phyloP scores from a whole-genome alignment of 2,113 vertebrate species.

The Herpailurus yagouaroundi region DNA sequence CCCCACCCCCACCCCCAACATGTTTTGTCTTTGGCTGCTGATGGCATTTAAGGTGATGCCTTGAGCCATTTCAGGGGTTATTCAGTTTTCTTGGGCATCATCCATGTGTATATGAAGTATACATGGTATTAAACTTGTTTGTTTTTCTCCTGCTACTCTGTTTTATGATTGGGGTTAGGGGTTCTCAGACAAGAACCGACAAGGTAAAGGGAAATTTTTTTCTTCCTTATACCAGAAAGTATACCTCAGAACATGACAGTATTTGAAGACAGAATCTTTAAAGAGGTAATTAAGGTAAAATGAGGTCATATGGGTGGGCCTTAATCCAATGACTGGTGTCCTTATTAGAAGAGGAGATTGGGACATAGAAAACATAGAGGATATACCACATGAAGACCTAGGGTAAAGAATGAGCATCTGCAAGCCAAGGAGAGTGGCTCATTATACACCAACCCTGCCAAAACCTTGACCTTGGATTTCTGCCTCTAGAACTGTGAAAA shows the following conservation, averaged over 20 bases:
- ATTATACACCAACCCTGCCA: not conserved
- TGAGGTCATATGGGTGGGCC: not conserved
- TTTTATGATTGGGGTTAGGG: not conserved
- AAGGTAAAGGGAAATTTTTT: not conserved
- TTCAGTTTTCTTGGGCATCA: not conserved
- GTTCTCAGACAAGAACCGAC: not conserved
- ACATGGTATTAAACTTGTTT: not conserved
- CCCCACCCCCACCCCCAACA: no score
- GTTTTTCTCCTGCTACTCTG: not conserved
- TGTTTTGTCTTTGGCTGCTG: not conserved
- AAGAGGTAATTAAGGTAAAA: not conserved
- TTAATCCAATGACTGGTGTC: not conserved
- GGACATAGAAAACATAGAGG: not conserved
- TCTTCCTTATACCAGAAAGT: not conserved
- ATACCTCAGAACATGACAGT: not conserved
- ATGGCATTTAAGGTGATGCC: not conserved
- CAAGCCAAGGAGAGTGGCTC: not conserved
- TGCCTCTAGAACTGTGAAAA: not conserved
- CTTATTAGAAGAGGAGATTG: not conserved
- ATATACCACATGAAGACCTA: not conserved
- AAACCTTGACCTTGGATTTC: not conserved
- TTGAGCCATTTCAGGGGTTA: not conserved
- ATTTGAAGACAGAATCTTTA: not conserved
- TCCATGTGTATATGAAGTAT: not conserved
- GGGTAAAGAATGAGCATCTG: not conserved